phyloP scores from a whole-genome alignment of 2,113 vertebrate genomes.

The Sardina pilchardus region DNA sequence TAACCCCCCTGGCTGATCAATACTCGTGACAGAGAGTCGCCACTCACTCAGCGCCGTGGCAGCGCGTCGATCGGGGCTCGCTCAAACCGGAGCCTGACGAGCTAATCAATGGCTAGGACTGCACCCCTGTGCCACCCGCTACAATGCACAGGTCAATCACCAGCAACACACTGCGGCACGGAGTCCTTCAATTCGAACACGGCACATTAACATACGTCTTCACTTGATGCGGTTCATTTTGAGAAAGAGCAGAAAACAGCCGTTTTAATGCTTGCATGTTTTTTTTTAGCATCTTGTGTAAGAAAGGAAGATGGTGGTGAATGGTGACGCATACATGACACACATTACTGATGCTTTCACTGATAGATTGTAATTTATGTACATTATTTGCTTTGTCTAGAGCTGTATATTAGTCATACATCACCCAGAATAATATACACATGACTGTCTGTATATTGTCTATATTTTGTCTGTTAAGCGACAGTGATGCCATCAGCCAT shows the following conservation, averaged over 20 bases:
- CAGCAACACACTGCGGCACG: neutral
- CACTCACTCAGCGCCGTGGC: slow-evolving; percentile 68
- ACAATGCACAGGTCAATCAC: slow-evolving; percentile 52
- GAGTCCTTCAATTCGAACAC: neutral
- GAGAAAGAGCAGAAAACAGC: neutral
- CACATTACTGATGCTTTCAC: too few relatives aligned
- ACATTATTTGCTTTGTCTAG: too few relatives aligned
- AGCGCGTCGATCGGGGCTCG: slow-evolving; percentile 64
- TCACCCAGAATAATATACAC: too few relatives aligned
- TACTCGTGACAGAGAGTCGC: slow-evolving; percentile 55
- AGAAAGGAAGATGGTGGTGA: too few relatives aligned
- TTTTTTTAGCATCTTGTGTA: neutral
- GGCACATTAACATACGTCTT: neutral
- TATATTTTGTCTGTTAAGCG: too few relatives aligned
- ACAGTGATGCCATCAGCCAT: too few relatives aligned
- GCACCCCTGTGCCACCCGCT: slow-evolving; percentile 39
- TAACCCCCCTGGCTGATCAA: slow-evolving; percentile 60
- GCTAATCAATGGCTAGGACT: slow-evolving; percentile 40
- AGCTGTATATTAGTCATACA: too few relatives aligned
- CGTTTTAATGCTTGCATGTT: neutral
- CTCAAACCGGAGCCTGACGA: slow-evolving; percentile 51
- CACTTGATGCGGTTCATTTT: neutral
- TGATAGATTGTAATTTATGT: too few relatives aligned
- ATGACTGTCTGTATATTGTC: too few relatives aligned
- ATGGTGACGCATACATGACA: too few relatives aligned